These are phyloP conservation scores for Siniperca scherzeri DNA, from an alignment of 2,797 vertebrate genomes.

Conservation along the genomic window DNA sequence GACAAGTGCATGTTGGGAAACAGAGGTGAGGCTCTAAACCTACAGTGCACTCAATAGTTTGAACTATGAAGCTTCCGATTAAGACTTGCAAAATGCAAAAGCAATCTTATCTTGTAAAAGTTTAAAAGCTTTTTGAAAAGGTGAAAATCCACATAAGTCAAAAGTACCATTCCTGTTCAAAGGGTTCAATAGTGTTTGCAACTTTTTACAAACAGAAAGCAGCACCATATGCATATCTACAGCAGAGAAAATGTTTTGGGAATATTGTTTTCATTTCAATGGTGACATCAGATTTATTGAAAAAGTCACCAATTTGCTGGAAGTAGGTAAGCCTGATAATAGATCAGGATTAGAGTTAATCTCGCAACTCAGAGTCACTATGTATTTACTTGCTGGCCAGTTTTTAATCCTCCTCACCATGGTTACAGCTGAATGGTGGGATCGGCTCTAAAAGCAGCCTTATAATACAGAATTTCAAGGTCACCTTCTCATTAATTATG, in stretches of 20 bases:
- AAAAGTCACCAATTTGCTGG: constrained; percentile 48
- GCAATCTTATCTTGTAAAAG: constrained; percentile 18
- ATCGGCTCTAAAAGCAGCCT: constrained; percentile 52
- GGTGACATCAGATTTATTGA: constrained; percentile 47
- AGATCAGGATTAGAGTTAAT: constrained; percentile 67
- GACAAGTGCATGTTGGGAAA: constrained; percentile 36
- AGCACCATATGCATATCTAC: constrained; percentile 10
- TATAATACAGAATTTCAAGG: constrained; percentile 76
- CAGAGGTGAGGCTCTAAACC: constrained; percentile 36
- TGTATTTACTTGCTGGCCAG: constrained; percentile 59
- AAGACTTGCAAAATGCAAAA: constrained; percentile 57
- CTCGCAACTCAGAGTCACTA: constrained; percentile 43
- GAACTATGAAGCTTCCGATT: constrained; percentile 50
- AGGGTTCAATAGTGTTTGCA: constrained; percentile 9
- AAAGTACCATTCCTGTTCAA: constrained; percentile 24
- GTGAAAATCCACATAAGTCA: constrained; percentile 30
- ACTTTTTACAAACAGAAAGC: constrained; percentile 7
- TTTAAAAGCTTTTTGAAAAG: constrained; percentile 47
- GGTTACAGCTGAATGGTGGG: constrained; percentile 71
- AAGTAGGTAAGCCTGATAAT: constrained; percentile 53
- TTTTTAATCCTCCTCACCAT: constrained; percentile 72
- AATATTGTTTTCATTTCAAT: constrained; percentile 40
- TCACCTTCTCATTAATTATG: constrained; percentile 83
- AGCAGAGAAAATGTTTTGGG: constrained; percentile 11
- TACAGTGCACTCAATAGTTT: constrained; percentile 41